Conservation (phyloP, 1,140 invertebrate genomes). For the Diorhabda elongata region DNA sequence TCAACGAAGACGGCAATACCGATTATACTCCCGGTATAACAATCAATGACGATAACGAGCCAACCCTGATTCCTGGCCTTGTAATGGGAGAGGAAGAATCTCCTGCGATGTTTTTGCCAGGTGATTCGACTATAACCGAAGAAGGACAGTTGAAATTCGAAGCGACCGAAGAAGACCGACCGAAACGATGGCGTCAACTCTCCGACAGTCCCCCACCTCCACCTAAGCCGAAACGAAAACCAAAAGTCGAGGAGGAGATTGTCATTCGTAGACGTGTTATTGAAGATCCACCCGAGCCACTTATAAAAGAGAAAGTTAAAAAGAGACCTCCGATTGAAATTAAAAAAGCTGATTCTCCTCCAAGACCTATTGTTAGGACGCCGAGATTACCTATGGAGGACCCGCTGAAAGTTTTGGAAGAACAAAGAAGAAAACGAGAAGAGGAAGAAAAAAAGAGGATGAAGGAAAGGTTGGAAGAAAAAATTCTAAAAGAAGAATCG, state of each 20-base stretch:
- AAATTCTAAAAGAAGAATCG: conserved; percentile 38
- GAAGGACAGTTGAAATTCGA: conserved; percentile 49
- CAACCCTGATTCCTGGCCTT: conserved; percentile 58
- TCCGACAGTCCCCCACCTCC: conserved; percentile 29
- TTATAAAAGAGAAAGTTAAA: conserved; percentile 33
- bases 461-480: conserved; percentile 37
- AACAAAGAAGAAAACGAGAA: conserved; percentile 33
- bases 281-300: conserved; percentile 31
- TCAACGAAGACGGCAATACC: conserved; percentile 56
- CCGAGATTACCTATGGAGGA: conserved; percentile 32
- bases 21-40: conserved; percentile 70
- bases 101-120: conserved; percentile 53
- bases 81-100: conserved; percentile 42
- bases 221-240: conserved; percentile 30
- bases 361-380: conserved; percentile 26
- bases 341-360: conserved; percentile 29
- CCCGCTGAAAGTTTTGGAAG: conserved; percentile 35
- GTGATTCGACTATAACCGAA: conserved; percentile 54
- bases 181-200: conserved; percentile 24
- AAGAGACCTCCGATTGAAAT: conserved; percentile 28
- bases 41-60: conserved; percentile 61
- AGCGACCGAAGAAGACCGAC: conserved; percentile 39
- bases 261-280: conserved; percentile 35
- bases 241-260: conserved; percentile 34
- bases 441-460: conserved; percentile 40